Percentiles rank a stretch among this genome's conserved stretches.
phyloP scores from a whole-genome alignment of 2,113 vertebrate species.

The Mellivora capensis region DNA sequence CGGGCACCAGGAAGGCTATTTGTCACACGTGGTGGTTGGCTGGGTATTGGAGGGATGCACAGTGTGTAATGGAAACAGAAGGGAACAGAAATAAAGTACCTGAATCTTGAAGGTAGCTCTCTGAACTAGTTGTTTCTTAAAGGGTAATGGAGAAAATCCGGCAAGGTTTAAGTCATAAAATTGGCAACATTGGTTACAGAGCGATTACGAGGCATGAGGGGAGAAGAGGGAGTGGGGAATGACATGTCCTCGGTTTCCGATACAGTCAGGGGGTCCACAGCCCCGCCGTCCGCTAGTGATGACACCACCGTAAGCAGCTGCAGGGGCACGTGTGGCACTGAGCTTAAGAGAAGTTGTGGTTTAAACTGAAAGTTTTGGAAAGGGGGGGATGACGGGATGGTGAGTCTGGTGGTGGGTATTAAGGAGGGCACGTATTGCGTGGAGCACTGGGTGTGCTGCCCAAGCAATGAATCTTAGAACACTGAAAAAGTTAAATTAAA shows the following conservation, averaged over 20 bases:
- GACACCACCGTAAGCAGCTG: background rate
- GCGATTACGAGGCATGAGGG: background rate
- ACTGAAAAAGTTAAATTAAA: too few relatives aligned
- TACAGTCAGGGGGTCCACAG: background rate
- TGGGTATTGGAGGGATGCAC: background rate
- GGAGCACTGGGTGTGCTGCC: too few relatives aligned
- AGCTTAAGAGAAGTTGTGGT: background rate
- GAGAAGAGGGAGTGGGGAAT: background rate
- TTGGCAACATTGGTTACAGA: background rate
- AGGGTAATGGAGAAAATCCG: too few relatives aligned
- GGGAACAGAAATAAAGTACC: background rate
- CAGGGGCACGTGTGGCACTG: background rate
- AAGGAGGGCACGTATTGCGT: too few relatives aligned
- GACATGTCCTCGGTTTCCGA: background rate
- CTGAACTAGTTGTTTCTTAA: background rate
- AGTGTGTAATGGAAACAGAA: background rate
- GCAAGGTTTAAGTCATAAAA: background rate
- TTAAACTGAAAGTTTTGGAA: too few relatives aligned
- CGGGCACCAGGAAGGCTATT: rapidly evolving
- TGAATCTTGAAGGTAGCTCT: background rate
- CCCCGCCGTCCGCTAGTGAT: too few relatives aligned
- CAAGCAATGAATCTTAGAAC: too few relatives aligned
- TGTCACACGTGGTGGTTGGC: too few relatives aligned
- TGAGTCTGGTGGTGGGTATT: too few relatives aligned
- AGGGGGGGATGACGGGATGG: too few relatives aligned